These are phyloP conservation scores for Regulus satrapa DNA, from an alignment of 2,113 vertebrate genomes.

Conservation along the genomic window DNA sequence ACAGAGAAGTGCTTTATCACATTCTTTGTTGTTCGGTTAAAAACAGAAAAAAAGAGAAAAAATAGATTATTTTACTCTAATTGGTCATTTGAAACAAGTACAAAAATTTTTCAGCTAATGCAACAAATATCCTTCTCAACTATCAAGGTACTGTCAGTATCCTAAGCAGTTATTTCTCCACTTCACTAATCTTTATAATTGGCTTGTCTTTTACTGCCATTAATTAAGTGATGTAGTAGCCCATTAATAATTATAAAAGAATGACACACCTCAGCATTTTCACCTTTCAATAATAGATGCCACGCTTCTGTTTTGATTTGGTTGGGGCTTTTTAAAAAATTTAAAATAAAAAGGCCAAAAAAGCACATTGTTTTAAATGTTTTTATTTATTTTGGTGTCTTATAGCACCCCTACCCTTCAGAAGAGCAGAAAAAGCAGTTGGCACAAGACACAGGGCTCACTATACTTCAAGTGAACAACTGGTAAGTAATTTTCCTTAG, in stretches of 20 bases:
- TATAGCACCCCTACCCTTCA: constrained; percentile 97
- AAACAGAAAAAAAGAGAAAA: background rate
- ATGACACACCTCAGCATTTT: constrained; percentile 86
- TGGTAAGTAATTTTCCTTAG: constrained; percentile 85
- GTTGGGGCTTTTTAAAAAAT: background rate
- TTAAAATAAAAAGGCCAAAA: constrained; percentile 49
- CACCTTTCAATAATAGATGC: constrained; percentile 80
- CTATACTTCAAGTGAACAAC: constrained; percentile 99
- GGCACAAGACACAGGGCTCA: constrained; percentile 99
- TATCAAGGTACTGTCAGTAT: constrained; percentile 80
- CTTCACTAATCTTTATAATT: constrained; percentile 99
- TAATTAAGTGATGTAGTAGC: constrained; percentile 97
- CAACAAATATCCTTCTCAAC: constrained; percentile 75
- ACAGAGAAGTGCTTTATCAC: background rate
- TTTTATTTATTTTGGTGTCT: constrained; percentile 65
- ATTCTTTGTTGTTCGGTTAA: background rate
- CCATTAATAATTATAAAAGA: constrained; percentile 88
- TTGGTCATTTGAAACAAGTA: background rate
- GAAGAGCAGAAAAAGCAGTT: constrained; percentile 99
- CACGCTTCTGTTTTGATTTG: constrained; percentile 20
- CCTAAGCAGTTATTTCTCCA: constrained; percentile 91
- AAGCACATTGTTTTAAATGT: constrained; percentile 26
- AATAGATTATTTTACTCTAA: background rate
- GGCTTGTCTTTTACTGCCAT: constrained; percentile 94
- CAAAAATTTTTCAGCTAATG: constrained; percentile 54